phyloP scores from a whole-genome alignment of 2,797 vertebrate genomes.

The Acanthopagrus latus region DNA sequence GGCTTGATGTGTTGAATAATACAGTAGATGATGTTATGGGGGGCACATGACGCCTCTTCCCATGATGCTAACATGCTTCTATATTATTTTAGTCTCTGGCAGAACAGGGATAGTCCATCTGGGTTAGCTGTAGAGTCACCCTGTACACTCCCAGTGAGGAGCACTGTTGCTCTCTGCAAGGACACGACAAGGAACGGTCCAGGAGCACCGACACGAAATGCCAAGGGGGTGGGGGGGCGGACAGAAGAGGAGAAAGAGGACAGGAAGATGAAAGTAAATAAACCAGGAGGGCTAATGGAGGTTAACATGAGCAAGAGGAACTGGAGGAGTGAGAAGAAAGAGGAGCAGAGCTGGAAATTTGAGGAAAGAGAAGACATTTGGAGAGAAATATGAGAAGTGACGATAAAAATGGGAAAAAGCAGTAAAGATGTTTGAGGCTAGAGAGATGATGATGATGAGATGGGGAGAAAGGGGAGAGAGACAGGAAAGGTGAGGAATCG shows the following conservation, averaged over 20 bases:
- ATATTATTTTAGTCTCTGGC: conserved; percentile 60
- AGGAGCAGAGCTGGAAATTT: conserved; percentile 3
- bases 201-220: conserved; percentile 28
- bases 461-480: background rate
- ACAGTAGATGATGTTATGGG: conserved; percentile 65
- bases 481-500: background rate
- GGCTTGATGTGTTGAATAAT: conserved; percentile 75
- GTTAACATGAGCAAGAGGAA: background rate
- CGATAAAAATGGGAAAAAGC: conserved; percentile 11
- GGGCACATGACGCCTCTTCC: conserved; percentile 44
- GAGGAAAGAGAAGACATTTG: conserved; percentile 14
- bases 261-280: background rate
- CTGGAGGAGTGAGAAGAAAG: conserved; percentile 6
- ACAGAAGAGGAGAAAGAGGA: background rate
- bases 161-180: conserved; percentile 35
- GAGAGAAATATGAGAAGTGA: conserved; percentile 6
- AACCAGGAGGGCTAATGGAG: background rate
- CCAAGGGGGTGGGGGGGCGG: background rate
- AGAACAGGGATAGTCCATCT: conserved; percentile 71
- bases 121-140: conserved; percentile 55
- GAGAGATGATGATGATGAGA: background rate
- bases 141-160: conserved; percentile 44
- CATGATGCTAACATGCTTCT: conserved; percentile 57
- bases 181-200: conserved; percentile 52
- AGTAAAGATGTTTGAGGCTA: background rate